Percentiles rank a stretch among this genome's conserved stretches.
These are phyloP conservation scores for Campoletis raptor DNA, from an alignment of 2,888 invertebrate species.

Conservation along the genomic window DNA sequence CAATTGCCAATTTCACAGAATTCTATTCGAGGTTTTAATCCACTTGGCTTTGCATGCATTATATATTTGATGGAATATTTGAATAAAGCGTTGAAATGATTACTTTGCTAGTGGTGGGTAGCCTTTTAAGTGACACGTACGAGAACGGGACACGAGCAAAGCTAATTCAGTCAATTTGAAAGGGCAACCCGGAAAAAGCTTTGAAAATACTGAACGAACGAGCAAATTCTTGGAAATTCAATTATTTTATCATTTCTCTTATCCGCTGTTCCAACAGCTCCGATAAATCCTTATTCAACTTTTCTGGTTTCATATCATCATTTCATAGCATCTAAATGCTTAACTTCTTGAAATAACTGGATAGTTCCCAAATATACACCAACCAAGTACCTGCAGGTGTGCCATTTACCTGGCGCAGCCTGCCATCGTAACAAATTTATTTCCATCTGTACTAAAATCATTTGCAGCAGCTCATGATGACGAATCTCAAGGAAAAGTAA, in stretches of 20 bases:
- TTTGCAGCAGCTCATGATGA: too few relatives aligned
- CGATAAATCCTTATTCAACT: neutral
- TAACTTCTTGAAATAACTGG: too few relatives aligned
- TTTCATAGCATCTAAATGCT: too few relatives aligned
- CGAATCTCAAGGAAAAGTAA: too few relatives aligned
- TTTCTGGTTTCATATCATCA: too few relatives aligned
- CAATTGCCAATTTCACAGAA: constrained; percentile 36
- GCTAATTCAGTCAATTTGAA: constrained; percentile 52
- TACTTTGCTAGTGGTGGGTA: neutral
- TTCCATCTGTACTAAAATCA: too few relatives aligned
- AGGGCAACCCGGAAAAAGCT: constrained; percentile 17
- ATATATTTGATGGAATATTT: neutral
- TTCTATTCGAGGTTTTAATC: constrained; percentile 26
- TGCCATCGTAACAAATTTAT: too few relatives aligned
- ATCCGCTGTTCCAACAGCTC: neutral
- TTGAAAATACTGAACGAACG: neutral
- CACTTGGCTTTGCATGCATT: neutral
- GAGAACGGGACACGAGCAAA: constrained; percentile 6
- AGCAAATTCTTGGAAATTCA: constrained; percentile 21
- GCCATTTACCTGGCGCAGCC: too few relatives aligned
- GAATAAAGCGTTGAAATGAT: neutral
- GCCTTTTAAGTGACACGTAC: constrained; percentile 19
- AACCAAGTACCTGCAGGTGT: too few relatives aligned
- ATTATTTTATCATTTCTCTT: neutral
- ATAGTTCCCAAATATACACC: too few relatives aligned